Base-by-base conservation (phyloP, 2,888 invertebrate species). In the Diplazon laetatorius region DNA sequence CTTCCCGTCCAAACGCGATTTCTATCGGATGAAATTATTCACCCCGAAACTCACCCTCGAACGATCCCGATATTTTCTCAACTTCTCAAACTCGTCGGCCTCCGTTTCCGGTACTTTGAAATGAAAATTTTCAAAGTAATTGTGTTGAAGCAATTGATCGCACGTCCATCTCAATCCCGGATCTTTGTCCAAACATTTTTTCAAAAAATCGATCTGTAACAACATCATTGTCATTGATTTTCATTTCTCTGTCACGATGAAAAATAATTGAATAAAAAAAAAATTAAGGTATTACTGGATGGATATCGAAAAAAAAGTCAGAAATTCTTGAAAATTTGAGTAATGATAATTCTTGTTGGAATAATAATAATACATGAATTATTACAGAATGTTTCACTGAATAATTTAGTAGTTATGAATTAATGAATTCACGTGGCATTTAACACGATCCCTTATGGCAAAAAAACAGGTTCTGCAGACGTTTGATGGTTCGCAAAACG, bases 121-220 rank as follows among this genome's bases (percentile, higher is more conserved):
- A 82, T 94, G 94, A 87, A 96, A 97, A 90, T 97, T 96, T 87
- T 97, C 96, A 92, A 99, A 98, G 91, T 99, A 98, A 6, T 95
- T 94, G 91, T 99, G 99, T 81, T 95, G 94, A 69, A 98, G 92
- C 52, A 99, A 93, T 90, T 97, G 97, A 83, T 97, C 97, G 91
- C 98, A 98, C 1, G 96, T 96, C 95, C 97, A 97, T 86, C 99
- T 93, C 89, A 96, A 94, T 80, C 94, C 93, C 0, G 99, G 99
- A 91, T 99, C 98, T 91, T 97, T 98, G 91, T 98, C 97, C 83
- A 99, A 92, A 91, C 99, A 99, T 94, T 96, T 97, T 96, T 98
- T 92, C 5, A 93, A 91, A 83, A 87, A 88, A 75, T 90, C 88
- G 77, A 89, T 82, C 90, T 91, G 79, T 20, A 80, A 82, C 25